Percentiles rank a stretch among this genome's conserved stretches.
Conservation (phyloP, 92 coral and sea anemone genomes). For the Phenganax subtilis region DNA sequence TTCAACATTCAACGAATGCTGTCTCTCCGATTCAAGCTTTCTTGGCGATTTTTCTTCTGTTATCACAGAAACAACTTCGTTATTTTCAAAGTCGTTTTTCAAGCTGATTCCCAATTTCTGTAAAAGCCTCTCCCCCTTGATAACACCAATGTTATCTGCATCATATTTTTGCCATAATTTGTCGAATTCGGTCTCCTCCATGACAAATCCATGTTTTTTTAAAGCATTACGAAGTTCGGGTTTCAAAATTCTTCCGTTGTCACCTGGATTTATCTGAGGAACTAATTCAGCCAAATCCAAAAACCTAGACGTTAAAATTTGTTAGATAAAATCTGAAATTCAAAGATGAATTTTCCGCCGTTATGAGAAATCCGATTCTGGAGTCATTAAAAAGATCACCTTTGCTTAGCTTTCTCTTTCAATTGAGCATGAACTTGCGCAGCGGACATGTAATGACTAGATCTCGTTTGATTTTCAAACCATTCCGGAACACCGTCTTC, state of each 20-base stretch:
- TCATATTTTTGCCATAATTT: conserved; percentile 99
- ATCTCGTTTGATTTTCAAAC: conserved; percentile 78
- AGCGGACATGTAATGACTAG: conserved; percentile 70
- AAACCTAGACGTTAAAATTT: conserved; percentile 48
- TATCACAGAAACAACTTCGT: conserved; percentile 34
- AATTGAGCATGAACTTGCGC: conserved; percentile 95
- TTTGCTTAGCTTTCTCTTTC: conserved; percentile 92
- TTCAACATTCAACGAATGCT: conserved; percentile 74
- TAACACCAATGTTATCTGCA: conserved; percentile 88
- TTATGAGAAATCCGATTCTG: no score
- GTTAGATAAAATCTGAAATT: not conserved
- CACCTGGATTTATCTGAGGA: conserved; percentile 97
- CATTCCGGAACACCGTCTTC: conserved; percentile 88
- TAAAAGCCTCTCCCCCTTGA: conserved; percentile 76
- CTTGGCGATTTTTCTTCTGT: conserved; percentile 68
- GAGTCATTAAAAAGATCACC: conserved; percentile 40
- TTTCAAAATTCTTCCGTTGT: conserved; percentile 80
- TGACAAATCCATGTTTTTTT: conserved; percentile 88
- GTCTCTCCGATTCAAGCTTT: conserved; percentile 81
- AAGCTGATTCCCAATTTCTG: conserved; percentile 77
- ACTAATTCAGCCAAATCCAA: conserved; percentile 87
- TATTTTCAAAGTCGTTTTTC: conserved; percentile 33
- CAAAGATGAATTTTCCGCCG: no score
- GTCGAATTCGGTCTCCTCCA: conserved; percentile 94
- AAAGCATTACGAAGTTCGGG: conserved; percentile 94